Evolutionary conservation across 23 tunicate species (phyloP).

Genomic region (Clavelina lepadiformis): DNA sequence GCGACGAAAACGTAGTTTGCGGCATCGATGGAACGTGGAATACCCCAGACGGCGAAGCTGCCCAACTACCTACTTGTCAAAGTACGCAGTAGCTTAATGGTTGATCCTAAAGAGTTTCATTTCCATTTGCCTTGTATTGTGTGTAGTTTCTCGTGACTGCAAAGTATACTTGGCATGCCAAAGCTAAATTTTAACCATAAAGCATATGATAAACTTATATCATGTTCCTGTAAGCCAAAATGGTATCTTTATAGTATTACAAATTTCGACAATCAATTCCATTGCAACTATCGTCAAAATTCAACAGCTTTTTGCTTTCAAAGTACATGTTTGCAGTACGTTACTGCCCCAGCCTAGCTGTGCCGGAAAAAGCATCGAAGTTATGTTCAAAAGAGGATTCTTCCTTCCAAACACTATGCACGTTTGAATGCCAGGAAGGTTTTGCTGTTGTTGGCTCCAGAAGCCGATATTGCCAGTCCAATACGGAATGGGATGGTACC

Average conservation of each 20-base stretch:
- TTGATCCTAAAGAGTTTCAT: background rate
- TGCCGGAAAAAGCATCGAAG: conserved; percentile 24
- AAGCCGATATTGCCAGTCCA: conserved; percentile 37
- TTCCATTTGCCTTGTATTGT: background rate
- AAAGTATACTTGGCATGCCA: too few relatives aligned
- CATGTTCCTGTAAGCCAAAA: too few relatives aligned
- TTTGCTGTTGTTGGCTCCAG: conserved; percentile 35
- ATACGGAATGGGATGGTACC: conserved; percentile 49
- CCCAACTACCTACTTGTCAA: conserved; percentile 35
- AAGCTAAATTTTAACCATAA: too few relatives aligned
- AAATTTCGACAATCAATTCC: too few relatives aligned
- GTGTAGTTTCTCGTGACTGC: too few relatives aligned
- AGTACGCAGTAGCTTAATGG: conserved; percentile 9
- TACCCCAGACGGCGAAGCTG: conserved; percentile 3
- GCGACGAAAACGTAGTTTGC: conserved; percentile 31
- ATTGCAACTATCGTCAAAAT: too few relatives aligned
- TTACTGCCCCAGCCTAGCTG: conserved; percentile 38
- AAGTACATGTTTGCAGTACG: conserved; percentile 70
- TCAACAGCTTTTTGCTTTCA: too few relatives aligned
- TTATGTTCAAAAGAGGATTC: conserved; percentile 39
- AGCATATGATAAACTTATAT: too few relatives aligned
- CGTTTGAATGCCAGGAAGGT: conserved; percentile 35
- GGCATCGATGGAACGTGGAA: conserved; percentile 40
- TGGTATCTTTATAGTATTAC: too few relatives aligned
- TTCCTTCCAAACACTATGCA: conserved; percentile 57